Base-by-base conservation (phyloP, 1,140 invertebrate genomes). In the Drosophila ambigua region DNA sequence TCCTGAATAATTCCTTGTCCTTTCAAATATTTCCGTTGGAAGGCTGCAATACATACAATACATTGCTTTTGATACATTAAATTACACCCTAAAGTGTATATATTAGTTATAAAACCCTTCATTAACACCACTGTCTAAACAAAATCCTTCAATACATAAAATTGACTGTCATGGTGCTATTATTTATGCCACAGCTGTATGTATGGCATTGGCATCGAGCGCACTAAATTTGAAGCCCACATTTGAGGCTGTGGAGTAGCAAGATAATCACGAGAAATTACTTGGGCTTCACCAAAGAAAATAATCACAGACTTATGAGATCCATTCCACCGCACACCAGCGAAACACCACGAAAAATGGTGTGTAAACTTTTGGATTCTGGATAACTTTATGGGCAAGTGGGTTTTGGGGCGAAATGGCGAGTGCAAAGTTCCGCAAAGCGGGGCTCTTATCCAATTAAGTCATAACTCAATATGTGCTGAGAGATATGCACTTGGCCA, bases 381-480 rank as follows among this genome's bases (percentile, higher is more conserved):
- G 28, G 8, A 11, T 28, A 73, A 73, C 58, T 64, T 73, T 50
- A 41, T 35, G 39, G 51, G 24, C 26, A 44, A 39, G 35, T 5
- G 24, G 24, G 35, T 24, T 35, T 35, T n/a, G n/a, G 39, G 43
- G 49, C 4, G n/a, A 67, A 20, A 20, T 49, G 73, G 45, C 23
- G 26, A 44, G 45, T 54, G 57, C 43, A 59, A 49, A 59, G 65
- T 43, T 44, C 59, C 35, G 52, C 52, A 72, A 55, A 59, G 78
- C 82, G 74, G 71, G 74, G 81, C 81, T 85, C 68, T 85, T 88
- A 85, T 85, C 82, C 82, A 85, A 85, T 85, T 85, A 85, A 85
- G 83, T 87, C 82, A 85, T 85, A 87, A 85, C 82, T 85, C 82
- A 88, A 85, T 85, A 85, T 87, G 82, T 87, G 81, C 69, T 75